Evolutionary conservation across 2,797 vertebrate species (phyloP), one percentile per base, ranked within the genome.

Genomic region (Amblyopsis hoosieri): DNA sequence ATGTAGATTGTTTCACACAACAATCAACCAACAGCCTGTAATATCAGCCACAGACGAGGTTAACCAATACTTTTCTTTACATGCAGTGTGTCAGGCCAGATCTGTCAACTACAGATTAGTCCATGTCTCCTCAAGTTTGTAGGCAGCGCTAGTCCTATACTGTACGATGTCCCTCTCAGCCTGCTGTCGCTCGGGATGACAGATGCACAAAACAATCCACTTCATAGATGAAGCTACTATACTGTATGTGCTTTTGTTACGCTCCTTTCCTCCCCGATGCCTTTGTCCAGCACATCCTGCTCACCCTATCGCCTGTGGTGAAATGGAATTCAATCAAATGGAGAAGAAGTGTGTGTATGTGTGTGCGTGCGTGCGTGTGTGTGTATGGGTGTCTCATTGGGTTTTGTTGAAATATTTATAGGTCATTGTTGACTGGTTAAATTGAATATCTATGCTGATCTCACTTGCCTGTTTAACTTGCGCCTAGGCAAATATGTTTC

Each of bases 321-420:
- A 95, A 95, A 97, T 95, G 94, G 96, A 98, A 98, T 96, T 95
- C 94, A 95, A 97, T 97, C 95, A 98, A 97, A 98, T 95, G 92
- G 51, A 71, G 71, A 62, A 77, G 82, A 82, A 66, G 58, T 48
- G 63, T 19, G 62, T 29, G 23, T 29, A 4, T 29, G 23, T 29
- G 23, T 29, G 23, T 29, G 23, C 2, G 19, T 19, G 19, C 0
- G 23, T 29, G 23, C 3, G 3, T 29, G 23, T 4, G 60, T 52
- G 81, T 57, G 67, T 79, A 83, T 74, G 72, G 84, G 92, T 89
- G 95, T 92, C 95, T 98, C 96, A 92, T 95, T 94, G 96, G 96
- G 95, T 98, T 98, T 96, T 97, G 95, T 96, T 99, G 95, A 99
- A 98, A 98, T 99, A 99, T 99, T 98, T 98, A 99, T 99, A 97